phyloP scores from a whole-genome alignment of 2,888 invertebrate species.

The Oxyscelio sp. region DNA sequence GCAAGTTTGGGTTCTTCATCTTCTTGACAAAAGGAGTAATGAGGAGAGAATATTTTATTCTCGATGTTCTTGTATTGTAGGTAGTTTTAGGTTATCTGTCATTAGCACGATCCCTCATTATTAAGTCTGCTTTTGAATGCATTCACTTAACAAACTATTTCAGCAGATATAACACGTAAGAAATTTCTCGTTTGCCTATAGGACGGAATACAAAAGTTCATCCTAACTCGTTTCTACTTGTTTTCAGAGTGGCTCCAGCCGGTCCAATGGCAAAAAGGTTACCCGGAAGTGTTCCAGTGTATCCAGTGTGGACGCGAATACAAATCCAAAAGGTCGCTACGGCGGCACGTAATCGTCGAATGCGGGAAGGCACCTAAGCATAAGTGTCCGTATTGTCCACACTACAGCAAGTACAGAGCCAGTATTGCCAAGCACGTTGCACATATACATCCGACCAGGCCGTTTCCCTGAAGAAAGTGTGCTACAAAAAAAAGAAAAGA shows the following conservation, averaged over 20 bases:
- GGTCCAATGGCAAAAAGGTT: constrained; percentile 35
- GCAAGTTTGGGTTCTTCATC: too few relatives aligned
- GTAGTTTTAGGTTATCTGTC: constrained; percentile 35
- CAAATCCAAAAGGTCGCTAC: constrained; percentile 89
- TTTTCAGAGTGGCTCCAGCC: constrained; percentile 62
- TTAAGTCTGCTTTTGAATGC: constrained; percentile 47
- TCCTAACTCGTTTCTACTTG: constrained; percentile 36
- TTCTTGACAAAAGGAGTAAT: too few relatives aligned
- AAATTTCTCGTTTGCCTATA: not conserved
- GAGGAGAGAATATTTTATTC: too few relatives aligned
- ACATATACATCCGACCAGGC: constrained; percentile 81
- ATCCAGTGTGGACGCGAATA: constrained; percentile 90
- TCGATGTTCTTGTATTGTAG: too few relatives aligned
- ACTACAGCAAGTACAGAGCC: constrained; percentile 86
- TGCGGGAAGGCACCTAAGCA: constrained; percentile 87
- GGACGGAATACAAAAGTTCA: not conserved
- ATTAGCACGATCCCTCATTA: constrained; percentile 55
- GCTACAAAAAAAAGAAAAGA: too few relatives aligned
- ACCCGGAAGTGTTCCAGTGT: constrained; percentile 82
- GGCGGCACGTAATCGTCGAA: constrained; percentile 86
- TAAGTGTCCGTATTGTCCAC: constrained; percentile 85
- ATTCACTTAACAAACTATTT: constrained; percentile 35
- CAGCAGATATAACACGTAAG: constrained; percentile 53
- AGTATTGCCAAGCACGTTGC: constrained; percentile 86
- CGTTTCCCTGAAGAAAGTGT: constrained; percentile 54